These are phyloP conservation scores for Vulpes vulpes DNA, from an alignment of 2,113 vertebrate species.

Conservation along the genomic window DNA sequence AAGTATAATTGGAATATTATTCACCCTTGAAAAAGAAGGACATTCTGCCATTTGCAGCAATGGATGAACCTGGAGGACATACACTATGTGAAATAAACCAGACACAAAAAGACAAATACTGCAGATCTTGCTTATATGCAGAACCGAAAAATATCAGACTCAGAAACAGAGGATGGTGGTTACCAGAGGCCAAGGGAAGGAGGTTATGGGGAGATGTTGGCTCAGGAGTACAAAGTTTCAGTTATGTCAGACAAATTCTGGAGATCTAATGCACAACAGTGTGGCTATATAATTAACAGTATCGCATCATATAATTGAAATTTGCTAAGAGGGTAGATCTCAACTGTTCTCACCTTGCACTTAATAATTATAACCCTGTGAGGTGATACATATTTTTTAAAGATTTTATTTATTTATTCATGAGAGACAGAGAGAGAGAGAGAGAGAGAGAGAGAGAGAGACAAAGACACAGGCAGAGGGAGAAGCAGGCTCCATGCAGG, in stretches of 20 bases:
- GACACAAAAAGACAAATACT: neutral
- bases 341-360: neutral
- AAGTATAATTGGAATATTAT: neutral
- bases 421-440: too few species aligned
- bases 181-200: neutral
- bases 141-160: neutral
- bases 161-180: neutral
- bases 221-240: neutral
- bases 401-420: too few species aligned
- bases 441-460: too few species aligned
- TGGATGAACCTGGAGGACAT: neutral
- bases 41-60: neutral
- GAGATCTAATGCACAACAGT: neutral
- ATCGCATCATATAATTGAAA: neutral
- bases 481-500: too few species aligned
- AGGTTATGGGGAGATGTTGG: neutral
- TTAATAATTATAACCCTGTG: neutral
- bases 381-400: neutral
- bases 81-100: neutral
- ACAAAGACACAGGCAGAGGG: too few species aligned
- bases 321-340: neutral
- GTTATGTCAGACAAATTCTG: neutral
- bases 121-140: neutral
- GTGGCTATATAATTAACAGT: neutral
- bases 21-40: neutral